Evolutionary conservation across 2,113 vertebrate species (phyloP), one percentile per base, ranked within the genome.

Genomic region (Nestor notabilis): DNA sequence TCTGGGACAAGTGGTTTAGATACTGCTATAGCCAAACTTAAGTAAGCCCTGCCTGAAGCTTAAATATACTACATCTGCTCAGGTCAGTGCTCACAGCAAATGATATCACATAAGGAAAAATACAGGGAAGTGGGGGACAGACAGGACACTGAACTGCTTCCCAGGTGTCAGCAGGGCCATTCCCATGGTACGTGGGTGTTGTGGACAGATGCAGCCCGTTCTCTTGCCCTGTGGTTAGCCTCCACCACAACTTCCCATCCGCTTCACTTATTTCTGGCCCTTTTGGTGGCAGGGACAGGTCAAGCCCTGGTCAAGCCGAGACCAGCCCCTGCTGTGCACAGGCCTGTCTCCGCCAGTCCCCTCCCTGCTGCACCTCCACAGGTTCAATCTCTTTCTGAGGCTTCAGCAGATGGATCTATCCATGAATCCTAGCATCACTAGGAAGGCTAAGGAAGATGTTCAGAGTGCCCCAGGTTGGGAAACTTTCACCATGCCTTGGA

Each of bases 181-280:
- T 83, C 68, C 60, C 72, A 35, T 14, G 69, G 50, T 23, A 70
- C 1, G 31, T 87, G 89, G 71, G 72, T 8, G 33, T 89, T 91
- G 72, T 13, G n/a, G 91, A 55, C 39, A 87, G 56, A 56, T 39
- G 70, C 24, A 91, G 61, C 39, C 87, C 50, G 1, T 81, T 60
- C 33, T 87, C 35, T 83, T 69, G 44, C 46, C 37, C 23, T 93
- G 87, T 80, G 89, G 84, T 90, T 91, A 69, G n/a, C 63, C 58
- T 90, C 17, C 49, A 46, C 89, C 89, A 79, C 80, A 68, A 27
- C 50, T 90, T 95, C 79, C 79, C 80, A 77, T 41, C 60, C 7
- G 4, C 41, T 72, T 44, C 50, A n/a, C 65, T 77, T 83, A 87
- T 96, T 95, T 83, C 80, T 53, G 37, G 39, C 55, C 50, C 27